Conservation (phyloP, 1,140 invertebrate genomes). For the Homarus americanus region DNA sequence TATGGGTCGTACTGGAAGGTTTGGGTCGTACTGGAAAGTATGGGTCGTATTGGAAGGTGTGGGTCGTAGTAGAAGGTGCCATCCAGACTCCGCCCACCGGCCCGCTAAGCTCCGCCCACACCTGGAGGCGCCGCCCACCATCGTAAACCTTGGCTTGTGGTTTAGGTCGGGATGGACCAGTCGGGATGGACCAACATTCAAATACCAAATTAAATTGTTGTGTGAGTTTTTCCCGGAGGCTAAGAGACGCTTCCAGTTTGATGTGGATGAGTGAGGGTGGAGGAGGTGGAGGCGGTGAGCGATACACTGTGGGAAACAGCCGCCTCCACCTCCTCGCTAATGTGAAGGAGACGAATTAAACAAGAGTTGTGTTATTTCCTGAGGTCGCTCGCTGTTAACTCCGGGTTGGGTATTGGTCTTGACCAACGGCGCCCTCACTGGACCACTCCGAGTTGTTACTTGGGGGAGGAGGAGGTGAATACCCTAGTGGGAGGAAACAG, state of each 20-base stretch:
- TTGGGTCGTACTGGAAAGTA: too few relatives aligned
- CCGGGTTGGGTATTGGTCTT: too few relatives aligned
- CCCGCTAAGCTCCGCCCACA: background rate
- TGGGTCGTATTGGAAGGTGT: too few relatives aligned
- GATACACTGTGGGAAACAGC: background rate
- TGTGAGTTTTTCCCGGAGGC: slow-evolving; percentile 4
- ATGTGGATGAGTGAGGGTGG: background rate
- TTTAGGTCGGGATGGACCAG: slow-evolving; percentile 22
- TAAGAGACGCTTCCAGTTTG: slow-evolving; percentile 9
- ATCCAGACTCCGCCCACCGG: slow-evolving; percentile 7
- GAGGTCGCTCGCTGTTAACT: too few relatives aligned
- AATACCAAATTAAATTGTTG: slow-evolving; percentile 56
- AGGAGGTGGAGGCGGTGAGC: background rate
- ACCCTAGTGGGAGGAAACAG: too few relatives aligned
- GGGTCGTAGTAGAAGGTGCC: too few relatives aligned
- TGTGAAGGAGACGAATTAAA: too few relatives aligned
- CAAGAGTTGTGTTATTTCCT: too few relatives aligned
- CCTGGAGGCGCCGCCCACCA: background rate
- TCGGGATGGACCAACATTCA: slow-evolving; percentile 37
- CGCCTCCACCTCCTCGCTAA: background rate
- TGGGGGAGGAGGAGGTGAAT: too few relatives aligned
- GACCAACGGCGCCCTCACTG: too few relatives aligned
- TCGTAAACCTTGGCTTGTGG: slow-evolving; percentile 50
- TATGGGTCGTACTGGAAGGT: too few relatives aligned
- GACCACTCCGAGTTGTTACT: too few relatives aligned